These are phyloP conservation scores for Paralvinella palmiformis DNA, from an alignment of 1,140 invertebrate species.

Conservation along the genomic window DNA sequence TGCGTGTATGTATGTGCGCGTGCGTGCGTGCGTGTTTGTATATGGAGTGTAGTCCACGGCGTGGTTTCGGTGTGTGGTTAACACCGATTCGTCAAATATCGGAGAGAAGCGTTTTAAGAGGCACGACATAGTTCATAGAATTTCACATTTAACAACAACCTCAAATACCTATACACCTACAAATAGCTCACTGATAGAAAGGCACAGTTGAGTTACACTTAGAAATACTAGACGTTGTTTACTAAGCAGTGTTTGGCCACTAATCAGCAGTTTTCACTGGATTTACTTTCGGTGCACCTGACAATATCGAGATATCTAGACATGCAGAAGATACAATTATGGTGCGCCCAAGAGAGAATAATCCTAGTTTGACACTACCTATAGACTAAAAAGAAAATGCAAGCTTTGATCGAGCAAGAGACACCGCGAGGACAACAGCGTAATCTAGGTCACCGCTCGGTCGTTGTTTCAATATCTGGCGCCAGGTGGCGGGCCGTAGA, in stretches of 20 bases:
- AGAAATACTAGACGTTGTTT: too few species aligned
- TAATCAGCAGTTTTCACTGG: too few species aligned
- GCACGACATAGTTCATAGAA: not conserved
- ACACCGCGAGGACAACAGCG: too few species aligned
- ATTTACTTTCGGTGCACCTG: too few species aligned
- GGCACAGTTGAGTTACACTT: not conserved
- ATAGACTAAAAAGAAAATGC: not conserved
- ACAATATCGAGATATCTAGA: too few species aligned
- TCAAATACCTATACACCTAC: not conserved
- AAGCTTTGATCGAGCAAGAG: too few species aligned
- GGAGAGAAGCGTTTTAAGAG: not conserved
- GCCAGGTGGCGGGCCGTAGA: not conserved
- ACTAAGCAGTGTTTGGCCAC: too few species aligned
- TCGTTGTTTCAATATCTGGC: not conserved
- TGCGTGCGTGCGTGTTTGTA: slow-evolving; percentile 1
- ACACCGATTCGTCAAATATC: too few species aligned
- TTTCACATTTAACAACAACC: not conserved
- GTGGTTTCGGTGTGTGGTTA: not conserved
- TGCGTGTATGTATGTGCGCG: not conserved
- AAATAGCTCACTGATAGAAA: not conserved
- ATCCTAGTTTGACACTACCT: not conserved
- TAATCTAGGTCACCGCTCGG: too few species aligned
- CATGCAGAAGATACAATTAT: not conserved
- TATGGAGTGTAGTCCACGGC: not conserved
- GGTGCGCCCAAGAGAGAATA: not conserved